These are phyloP conservation scores for Odocoileus virginianus DNA, from an alignment of 2,113 vertebrate genomes.

Conservation along the genomic window DNA sequence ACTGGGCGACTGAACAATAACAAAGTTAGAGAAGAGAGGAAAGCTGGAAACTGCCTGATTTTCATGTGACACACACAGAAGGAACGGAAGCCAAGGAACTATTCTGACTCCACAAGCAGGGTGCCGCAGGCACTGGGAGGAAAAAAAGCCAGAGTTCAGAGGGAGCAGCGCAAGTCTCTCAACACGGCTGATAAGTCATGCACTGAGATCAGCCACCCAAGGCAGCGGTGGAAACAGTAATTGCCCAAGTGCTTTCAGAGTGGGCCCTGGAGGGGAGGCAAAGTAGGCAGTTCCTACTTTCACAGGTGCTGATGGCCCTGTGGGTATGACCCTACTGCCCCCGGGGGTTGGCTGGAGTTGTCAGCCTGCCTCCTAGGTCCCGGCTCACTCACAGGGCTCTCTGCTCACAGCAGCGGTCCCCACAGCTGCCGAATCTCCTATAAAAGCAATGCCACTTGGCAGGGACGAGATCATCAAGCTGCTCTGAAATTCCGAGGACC, in stretches of 20 bases:
- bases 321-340: not conserved
- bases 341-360: not conserved
- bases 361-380: not conserved
- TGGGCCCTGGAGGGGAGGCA: not conserved
- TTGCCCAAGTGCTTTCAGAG: constrained; percentile 30
- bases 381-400: not conserved
- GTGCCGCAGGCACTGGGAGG: not conserved
- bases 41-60: not conserved
- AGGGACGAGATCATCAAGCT: not conserved
- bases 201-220: not conserved
- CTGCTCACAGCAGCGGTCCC: not conserved
- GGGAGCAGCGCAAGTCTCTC: constrained; percentile 27
- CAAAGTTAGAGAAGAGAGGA: not conserved
- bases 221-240: constrained; percentile 14
- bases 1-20: not conserved
- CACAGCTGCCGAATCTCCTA: not conserved
- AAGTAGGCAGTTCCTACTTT: not conserved
- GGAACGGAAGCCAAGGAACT: not conserved
- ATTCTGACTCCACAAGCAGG: not conserved
- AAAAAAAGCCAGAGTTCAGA: not conserved
- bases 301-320: not conserved
- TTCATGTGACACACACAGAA: not conserved
- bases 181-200: not conserved
- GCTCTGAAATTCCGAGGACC: not conserved
- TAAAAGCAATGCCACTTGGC: not conserved